phyloP scores from a whole-genome alignment of 1,140 invertebrate genomes.

The Drosophila cardini region DNA sequence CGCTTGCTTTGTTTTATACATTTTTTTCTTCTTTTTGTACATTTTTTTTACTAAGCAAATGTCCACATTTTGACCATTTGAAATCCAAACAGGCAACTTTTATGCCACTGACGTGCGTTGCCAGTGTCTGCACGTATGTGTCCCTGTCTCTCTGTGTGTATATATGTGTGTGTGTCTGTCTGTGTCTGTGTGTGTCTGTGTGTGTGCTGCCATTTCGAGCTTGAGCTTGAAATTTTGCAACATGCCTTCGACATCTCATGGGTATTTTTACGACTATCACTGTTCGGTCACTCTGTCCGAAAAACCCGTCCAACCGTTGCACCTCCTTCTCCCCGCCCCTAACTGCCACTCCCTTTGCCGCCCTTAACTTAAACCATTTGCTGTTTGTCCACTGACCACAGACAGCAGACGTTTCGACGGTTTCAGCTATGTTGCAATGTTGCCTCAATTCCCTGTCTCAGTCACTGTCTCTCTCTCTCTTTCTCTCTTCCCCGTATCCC shows the following conservation, averaged over 20 bases:
- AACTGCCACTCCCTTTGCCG: background rate
- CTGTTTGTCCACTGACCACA: constrained; percentile 51
- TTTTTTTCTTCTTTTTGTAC: constrained; percentile 10
- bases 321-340: background rate
- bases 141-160: constrained; percentile 1
- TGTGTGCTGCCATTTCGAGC: constrained; percentile 62
- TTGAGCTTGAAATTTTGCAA: constrained; percentile 81
- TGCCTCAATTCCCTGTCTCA: constrained; percentile 1
- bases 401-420: constrained; percentile 26
- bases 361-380: constrained; percentile 34
- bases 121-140: constrained; percentile 20
- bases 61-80: constrained; percentile 81
- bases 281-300: constrained; percentile 41
- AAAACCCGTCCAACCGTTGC: constrained; percentile 45
- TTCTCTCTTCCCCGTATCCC: background rate
- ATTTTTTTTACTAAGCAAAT: constrained; percentile 66
- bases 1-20: constrained; percentile 26
- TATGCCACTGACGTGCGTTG: constrained; percentile 67
- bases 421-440: constrained; percentile 21
- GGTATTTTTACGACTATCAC: constrained; percentile 78
- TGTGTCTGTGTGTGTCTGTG: constrained; percentile 28
- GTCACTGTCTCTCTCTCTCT: background rate
- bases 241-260: constrained; percentile 81
- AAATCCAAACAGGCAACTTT: constrained; percentile 81
- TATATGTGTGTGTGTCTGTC: constrained; percentile 18